Evolutionary conservation across 1,140 invertebrate genomes (phyloP).

Genomic region (Grapholita molesta): DNA sequence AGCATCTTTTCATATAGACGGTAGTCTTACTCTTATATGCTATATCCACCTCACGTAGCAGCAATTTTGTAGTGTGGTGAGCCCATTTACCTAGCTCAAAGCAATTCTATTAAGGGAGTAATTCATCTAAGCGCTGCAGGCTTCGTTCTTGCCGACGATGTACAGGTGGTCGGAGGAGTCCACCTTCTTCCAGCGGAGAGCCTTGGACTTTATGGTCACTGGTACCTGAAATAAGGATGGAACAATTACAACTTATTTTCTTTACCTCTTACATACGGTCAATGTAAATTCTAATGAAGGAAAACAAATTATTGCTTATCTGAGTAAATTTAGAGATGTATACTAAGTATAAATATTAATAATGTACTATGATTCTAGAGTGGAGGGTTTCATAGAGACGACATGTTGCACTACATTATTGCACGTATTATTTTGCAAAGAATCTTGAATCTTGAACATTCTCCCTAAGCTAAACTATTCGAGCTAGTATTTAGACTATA

Average conservation of each 20-base stretch:
- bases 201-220: slow-evolving; percentile 62
- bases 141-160: slow-evolving; percentile 44
- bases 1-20: not conserved
- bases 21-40: not conserved
- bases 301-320: too few species aligned
- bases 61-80: not conserved
- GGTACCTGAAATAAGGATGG: slow-evolving; percentile 57
- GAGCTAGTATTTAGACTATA: too few species aligned
- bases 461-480: too few species aligned
- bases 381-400: too few species aligned
- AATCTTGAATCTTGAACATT: too few species aligned
- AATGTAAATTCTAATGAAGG: too few species aligned
- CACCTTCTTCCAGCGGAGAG: slow-evolving; percentile 65
- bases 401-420: too few species aligned
- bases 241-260: slow-evolving; percentile 31
- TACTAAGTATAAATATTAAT: too few species aligned
- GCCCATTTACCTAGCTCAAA: not conserved
- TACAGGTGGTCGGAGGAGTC: slow-evolving; percentile 67
- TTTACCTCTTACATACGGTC: too few species aligned
- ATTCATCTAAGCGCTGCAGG: slow-evolving; percentile 29
- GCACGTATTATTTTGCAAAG: too few species aligned
- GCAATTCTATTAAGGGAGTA: not conserved
- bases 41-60: not conserved
- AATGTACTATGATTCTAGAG: too few species aligned
- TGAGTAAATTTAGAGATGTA: too few species aligned